These are phyloP conservation scores for Dryococelus australis DNA, from an alignment of 2,888 invertebrate genomes.

Conservation along the genomic window DNA sequence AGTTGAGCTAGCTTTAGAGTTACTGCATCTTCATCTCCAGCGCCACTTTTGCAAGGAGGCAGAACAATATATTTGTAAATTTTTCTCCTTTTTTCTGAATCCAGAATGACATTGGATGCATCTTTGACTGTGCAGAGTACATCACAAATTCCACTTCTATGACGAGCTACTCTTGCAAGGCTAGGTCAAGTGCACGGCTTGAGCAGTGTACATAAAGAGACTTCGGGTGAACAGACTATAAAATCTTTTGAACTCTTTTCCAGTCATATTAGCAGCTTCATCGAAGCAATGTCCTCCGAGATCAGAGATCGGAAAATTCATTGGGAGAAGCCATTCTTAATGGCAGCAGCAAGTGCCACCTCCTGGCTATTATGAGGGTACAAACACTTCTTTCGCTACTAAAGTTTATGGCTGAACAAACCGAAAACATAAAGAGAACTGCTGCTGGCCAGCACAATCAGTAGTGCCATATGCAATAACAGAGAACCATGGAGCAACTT, in stretches of 20 bases:
- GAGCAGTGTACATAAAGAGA: slow-evolving; percentile 2
- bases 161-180: neutral
- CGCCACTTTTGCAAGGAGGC: neutral
- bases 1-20: neutral
- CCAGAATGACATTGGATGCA: neutral
- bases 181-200: neutral
- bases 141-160: neutral
- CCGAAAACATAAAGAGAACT: neutral
- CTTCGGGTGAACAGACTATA: neutral
- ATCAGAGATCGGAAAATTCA: neutral
- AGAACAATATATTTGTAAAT: neutral
- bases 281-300: neutral
- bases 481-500: neutral
- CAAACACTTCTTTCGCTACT: neutral
- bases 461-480: neutral
- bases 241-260: neutral
- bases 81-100: neutral
- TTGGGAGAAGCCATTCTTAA: neutral
- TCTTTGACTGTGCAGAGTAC: slow-evolving; percentile 5
- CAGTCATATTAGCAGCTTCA: neutral
- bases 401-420: neutral
- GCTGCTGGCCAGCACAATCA: neutral
- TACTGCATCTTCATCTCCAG: neutral
- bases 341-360: neutral
- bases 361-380: neutral